phyloP scores from a whole-genome alignment of 37 sponge, comb jelly and placozoan species.

The Oscarella lobularis region DNA sequence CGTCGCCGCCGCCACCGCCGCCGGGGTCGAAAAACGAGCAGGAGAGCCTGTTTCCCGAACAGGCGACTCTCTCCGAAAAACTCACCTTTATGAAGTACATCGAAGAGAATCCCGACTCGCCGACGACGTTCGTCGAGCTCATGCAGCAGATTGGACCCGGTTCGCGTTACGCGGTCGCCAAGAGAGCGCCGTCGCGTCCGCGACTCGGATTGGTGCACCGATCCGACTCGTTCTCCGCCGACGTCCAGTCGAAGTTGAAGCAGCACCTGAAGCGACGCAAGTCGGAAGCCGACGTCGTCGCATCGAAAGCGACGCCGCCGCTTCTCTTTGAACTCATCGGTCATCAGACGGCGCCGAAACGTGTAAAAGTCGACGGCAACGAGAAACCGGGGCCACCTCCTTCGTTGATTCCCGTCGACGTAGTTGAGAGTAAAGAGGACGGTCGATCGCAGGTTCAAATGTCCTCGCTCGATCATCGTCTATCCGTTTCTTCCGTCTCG shows the following conservation, averaged over 20 bases:
- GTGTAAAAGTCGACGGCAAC: background rate
- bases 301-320: background rate
- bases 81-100: background rate
- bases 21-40: background rate
- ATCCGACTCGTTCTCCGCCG: background rate
- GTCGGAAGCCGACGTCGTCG: background rate
- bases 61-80: background rate
- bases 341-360: background rate
- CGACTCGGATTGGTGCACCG: background rate
- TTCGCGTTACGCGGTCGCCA: too few species aligned
- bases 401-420: background rate
- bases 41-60: background rate
- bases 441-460: too few species aligned
- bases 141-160: background rate
- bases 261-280: background rate
- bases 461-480: too few species aligned
- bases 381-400: background rate
- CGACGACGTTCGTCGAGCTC: background rate
- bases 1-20: background rate
- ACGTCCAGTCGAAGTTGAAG: background rate
- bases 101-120: background rate
- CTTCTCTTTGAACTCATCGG: too few species aligned
- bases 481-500: too few species aligned
- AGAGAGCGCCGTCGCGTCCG: background rate
- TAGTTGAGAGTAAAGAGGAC: too few species aligned